Conservation (phyloP, 2,888 invertebrate species). For the Hedychridium roseum region DNA sequence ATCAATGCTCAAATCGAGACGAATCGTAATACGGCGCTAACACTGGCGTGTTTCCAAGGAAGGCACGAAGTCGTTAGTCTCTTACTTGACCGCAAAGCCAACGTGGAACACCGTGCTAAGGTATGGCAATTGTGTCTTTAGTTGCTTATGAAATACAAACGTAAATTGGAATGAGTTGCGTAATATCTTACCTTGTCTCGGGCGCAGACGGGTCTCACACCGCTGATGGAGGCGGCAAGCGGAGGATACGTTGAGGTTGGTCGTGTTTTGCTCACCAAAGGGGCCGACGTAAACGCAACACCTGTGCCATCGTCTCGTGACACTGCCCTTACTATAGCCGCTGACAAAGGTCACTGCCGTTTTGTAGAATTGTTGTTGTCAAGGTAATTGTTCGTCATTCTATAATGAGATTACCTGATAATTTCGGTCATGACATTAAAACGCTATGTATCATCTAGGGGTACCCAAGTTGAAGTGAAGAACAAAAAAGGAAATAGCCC, state of each 20-base stretch:
- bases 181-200: conserved; percentile 3
- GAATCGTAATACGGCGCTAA: conserved; percentile 97
- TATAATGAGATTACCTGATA: background rate
- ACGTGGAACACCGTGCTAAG: conserved; percentile 98
- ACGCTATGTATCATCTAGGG: conserved; percentile 63
- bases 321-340: conserved; percentile 98
- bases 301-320: conserved; percentile 98
- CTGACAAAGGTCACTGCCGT: conserved; percentile 98
- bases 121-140: conserved; percentile 61
- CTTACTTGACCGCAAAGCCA: conserved; percentile 94
- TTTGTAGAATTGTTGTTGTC: conserved; percentile 85
- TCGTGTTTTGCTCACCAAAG: conserved; percentile 91
- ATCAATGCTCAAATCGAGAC: conserved; percentile 99
- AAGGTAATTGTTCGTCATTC: conserved; percentile 59
- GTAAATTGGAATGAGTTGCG: no score
- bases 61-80: conserved; percentile 98
- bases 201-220: conserved; percentile 89
- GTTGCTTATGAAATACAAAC: no score
- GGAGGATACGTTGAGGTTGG: conserved; percentile 99
- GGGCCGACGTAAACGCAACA: conserved; percentile 98
- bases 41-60: conserved; percentile 98
- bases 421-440: background rate
- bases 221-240: conserved; percentile 99
- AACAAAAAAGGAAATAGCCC: conserved; percentile 99
- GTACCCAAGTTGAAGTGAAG: conserved; percentile 95